Percentiles rank a stretch among this genome's conserved stretches.
Evolutionary conservation across 2,113 vertebrate species (phyloP).

Genomic region (Takifugu flavidus): DNA sequence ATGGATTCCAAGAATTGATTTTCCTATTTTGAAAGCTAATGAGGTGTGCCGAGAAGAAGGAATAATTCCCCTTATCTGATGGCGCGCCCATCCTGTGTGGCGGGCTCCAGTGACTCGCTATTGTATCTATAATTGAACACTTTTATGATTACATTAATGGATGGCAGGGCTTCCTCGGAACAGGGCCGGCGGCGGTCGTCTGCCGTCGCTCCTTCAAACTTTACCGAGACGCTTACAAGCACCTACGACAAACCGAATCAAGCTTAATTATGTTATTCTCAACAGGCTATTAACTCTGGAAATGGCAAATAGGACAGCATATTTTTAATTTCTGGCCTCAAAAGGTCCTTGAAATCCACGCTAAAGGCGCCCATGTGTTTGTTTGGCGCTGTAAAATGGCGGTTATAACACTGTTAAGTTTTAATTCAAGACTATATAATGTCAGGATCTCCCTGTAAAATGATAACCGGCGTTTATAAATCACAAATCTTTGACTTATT

Average conservation of each 20-base stretch:
- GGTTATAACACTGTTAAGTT: no score
- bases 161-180: constrained; percentile 11
- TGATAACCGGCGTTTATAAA: no score
- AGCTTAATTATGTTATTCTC: constrained; percentile 7
- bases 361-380: no score
- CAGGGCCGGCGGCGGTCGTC: background rate
- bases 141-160: constrained; percentile 50
- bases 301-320: background rate
- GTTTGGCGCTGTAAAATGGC: no score
- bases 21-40: constrained; percentile 68
- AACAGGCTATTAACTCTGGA: background rate
- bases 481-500: no score
- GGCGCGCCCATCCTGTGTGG: constrained; percentile 19
- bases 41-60: constrained; percentile 40
- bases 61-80: constrained; percentile 23
- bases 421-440: no score
- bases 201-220: constrained; percentile 1
- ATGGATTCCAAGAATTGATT: constrained; percentile 66
- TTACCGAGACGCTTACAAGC: background rate
- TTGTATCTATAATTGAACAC: constrained; percentile 52
- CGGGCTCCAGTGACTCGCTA: constrained; percentile 49
- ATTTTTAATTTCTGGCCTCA: background rate
- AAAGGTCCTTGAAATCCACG: background rate
- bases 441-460: no score
- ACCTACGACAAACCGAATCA: constrained; percentile 7